Conservation (phyloP, 2,113 vertebrate genomes). For the Clarias batrachus region DNA sequence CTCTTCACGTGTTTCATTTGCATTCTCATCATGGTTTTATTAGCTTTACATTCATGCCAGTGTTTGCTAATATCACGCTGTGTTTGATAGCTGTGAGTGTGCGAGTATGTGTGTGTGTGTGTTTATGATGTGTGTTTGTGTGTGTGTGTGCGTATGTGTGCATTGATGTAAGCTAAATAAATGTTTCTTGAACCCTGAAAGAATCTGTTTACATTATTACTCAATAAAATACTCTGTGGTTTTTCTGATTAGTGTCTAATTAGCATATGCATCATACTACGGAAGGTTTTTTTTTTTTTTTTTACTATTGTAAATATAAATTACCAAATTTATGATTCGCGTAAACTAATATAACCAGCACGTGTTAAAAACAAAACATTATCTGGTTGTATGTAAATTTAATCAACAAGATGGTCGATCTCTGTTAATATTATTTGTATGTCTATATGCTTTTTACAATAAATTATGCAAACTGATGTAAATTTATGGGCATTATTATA, state of each 20-base stretch:
- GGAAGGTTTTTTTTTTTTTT: no score
- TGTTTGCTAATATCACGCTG: constrained; percentile 61
- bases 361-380: neutral
- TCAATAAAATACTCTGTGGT: neutral
- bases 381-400: neutral
- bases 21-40: constrained; percentile 55
- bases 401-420: neutral
- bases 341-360: neutral
- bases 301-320: neutral
- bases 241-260: neutral
- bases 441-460: no score
- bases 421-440: neutral
- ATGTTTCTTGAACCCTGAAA: neutral
- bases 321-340: neutral
- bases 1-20: constrained; percentile 31
- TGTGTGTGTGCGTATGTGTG: neutral
- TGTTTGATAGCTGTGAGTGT: constrained; percentile 29
- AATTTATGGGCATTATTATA: neutral
- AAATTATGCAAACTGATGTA: no score
- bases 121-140: neutral
- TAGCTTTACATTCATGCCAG: constrained; percentile 64
- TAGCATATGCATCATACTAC: neutral
- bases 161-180: constrained; percentile 1
- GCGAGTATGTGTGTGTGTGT: neutral
- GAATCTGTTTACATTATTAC: neutral